Percentiles rank a stretch among this genome's conserved stretches.
Evolutionary conservation across 1,140 invertebrate species (phyloP).

Genomic region (Pogonomyrmex californicus): DNA sequence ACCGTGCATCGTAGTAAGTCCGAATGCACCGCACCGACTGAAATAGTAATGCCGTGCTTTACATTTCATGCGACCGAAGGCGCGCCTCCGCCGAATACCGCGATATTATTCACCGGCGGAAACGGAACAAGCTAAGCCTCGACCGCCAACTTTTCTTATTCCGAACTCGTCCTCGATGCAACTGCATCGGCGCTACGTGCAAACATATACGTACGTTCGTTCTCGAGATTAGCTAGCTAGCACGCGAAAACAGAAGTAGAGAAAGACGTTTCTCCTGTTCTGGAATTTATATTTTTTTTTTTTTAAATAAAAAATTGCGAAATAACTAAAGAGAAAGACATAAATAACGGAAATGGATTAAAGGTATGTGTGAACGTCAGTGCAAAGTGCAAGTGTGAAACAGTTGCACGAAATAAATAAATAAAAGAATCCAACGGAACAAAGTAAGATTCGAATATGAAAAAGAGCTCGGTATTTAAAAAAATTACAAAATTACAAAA

Average conservation of each 20-base stretch:
- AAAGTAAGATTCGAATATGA: background rate
- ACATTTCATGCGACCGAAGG: conserved; percentile 71
- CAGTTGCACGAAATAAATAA: background rate
- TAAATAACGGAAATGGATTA: background rate
- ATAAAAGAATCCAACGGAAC: conserved; percentile 14
- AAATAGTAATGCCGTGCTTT: conserved; percentile 74
- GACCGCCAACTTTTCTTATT: conserved; percentile 72
- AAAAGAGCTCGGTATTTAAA: background rate
- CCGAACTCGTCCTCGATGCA: conserved; percentile 47
- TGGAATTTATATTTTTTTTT: background rate
- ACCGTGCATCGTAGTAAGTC: conserved; percentile 58
- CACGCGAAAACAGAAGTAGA: background rate
- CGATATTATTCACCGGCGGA: conserved; percentile 71
- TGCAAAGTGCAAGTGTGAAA: background rate
- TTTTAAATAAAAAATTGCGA: background rate
- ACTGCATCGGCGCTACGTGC: conserved; percentile 36
- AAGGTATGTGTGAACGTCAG: background rate
- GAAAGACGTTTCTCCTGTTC: conserved; percentile 6
- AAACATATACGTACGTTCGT: conserved; percentile 40
- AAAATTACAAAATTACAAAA: background rate
- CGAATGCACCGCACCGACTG: conserved; percentile 56
- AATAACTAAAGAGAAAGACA: background rate
- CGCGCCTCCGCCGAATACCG: conserved; percentile 38
- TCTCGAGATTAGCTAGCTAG: conserved; percentile 52
- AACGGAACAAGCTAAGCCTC: conserved; percentile 60